A percentile compares a stretch with the other conserved stretches of the same genome.
Evolutionary conservation across 2,888 invertebrate species (phyloP).

Genomic region (Melieria crassipennis): DNA sequence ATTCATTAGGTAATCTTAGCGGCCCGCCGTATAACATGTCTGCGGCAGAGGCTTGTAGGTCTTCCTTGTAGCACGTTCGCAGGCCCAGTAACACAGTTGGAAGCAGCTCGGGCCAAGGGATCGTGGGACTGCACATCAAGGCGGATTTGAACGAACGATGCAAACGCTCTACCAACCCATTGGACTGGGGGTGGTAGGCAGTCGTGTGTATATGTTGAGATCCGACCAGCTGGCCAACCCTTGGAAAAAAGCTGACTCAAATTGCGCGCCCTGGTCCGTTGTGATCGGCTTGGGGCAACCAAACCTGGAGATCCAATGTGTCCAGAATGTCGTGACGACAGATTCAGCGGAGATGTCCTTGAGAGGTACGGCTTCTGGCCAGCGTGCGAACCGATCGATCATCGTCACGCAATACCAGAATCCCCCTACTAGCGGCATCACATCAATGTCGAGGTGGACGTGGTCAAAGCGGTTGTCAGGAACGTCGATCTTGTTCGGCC

Average conservation of each 20-base stretch:
- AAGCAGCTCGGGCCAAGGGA: neutral
- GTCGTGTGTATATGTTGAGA: slow-evolving; percentile 30
- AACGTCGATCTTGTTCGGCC: no score
- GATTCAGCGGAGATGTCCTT: no score
- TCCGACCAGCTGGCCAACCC: slow-evolving; percentile 25
- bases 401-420: no score
- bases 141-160: slow-evolving; percentile 63
- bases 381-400: no score
- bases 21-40: slow-evolving; percentile 53
- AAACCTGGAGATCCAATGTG: slow-evolving; percentile 35
- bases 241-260: slow-evolving; percentile 35
- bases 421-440: fast-evolving
- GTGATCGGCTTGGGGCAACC: slow-evolving; percentile 34
- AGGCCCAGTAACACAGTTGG: slow-evolving; percentile 41
- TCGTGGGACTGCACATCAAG: slow-evolving; percentile 39
- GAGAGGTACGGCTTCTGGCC: no score
- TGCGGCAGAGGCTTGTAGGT: slow-evolving; percentile 50
- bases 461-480: no score
- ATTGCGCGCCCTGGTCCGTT: slow-evolving; percentile 39
- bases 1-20: slow-evolving; percentile 47
- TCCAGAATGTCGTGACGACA: slow-evolving; percentile 19
- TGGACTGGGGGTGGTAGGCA: slow-evolving; percentile 32
- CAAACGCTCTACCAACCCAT: slow-evolving; percentile 52
- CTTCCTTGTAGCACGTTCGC: slow-evolving; percentile 48
- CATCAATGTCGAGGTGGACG: fast-evolving